Conservation (phyloP, 2,797 vertebrate genomes). For the Peromyscus melanophrys region DNA sequence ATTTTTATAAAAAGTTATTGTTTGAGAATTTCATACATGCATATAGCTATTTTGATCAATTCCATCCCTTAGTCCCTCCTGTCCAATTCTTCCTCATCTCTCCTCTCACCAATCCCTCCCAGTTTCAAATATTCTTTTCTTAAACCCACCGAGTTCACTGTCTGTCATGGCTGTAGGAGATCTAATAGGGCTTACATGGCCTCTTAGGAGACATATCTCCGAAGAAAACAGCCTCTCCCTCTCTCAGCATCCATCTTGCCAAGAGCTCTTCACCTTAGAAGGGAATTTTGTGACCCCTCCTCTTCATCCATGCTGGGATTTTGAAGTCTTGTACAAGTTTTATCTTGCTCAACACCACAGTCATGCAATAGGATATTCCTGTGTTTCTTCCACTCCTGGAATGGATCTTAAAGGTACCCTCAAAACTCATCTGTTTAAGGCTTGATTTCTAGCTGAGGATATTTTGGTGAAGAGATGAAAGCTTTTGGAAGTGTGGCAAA, state of each 20-base stretch:
- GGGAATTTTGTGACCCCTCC: not conserved
- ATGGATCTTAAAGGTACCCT: not conserved
- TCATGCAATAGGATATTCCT: not conserved
- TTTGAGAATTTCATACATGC: not conserved
- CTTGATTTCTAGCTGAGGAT: not conserved
- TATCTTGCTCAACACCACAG: not conserved
- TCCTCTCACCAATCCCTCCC: not conserved
- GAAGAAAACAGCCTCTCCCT: not conserved
- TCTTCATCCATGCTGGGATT: not conserved
- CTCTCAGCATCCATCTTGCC: not conserved
- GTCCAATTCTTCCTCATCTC: not conserved
- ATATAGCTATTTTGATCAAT: not conserved
- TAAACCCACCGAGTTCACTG: not conserved
- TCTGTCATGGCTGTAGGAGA: not conserved
- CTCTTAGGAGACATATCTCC: too few species aligned
- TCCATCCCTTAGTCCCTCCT: not conserved
- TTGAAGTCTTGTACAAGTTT: not conserved
- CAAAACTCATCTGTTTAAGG: not conserved
- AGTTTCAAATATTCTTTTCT: not conserved
- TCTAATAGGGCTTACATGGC: not conserved
- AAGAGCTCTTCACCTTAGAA: not conserved
- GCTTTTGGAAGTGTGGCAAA: not conserved
- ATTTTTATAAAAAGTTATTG: not conserved
- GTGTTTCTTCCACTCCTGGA: not conserved
- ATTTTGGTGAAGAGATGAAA: not conserved